A percentile compares a stretch with the other conserved stretches of the same genome.
Conservation (phyloP, 2,113 vertebrate genomes). For the Anthoscopus minutus region DNA sequence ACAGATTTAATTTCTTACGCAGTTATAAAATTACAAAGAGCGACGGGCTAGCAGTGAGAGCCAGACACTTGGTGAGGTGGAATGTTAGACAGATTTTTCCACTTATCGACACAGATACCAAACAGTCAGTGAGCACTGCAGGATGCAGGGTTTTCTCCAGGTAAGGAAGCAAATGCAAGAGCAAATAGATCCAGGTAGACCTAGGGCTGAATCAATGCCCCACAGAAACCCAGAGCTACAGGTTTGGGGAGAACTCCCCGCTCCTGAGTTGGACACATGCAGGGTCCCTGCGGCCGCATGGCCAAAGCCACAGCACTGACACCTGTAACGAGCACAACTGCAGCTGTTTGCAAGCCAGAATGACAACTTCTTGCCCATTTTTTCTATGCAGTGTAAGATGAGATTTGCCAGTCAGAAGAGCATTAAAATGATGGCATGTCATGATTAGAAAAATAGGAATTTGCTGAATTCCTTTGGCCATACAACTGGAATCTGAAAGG, state of each 20-base stretch:
- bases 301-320: slow-evolving; percentile 7
- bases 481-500: neutral
- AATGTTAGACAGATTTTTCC: neutral
- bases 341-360: neutral
- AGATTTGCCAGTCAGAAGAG: neutral
- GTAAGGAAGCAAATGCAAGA: slow-evolving; percentile 1
- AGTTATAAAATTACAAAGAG: slow-evolving; percentile 54
- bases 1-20: slow-evolving; percentile 48
- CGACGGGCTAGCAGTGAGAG: neutral
- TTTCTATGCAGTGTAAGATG: neutral
- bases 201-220: neutral
- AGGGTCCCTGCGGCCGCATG: neutral
- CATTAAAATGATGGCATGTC: neutral
- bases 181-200: neutral
- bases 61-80: neutral
- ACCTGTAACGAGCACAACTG: neutral
- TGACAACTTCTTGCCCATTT: neutral
- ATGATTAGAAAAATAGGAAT: neutral
- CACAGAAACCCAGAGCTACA: neutral
- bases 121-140: neutral
- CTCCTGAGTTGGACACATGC: neutral
- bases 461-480: neutral
- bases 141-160: neutral
- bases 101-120: neutral
- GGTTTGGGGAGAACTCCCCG: neutral